Base-by-base conservation (phyloP, 2,888 invertebrate species). In the Megaustenia siamemsis region DNA sequence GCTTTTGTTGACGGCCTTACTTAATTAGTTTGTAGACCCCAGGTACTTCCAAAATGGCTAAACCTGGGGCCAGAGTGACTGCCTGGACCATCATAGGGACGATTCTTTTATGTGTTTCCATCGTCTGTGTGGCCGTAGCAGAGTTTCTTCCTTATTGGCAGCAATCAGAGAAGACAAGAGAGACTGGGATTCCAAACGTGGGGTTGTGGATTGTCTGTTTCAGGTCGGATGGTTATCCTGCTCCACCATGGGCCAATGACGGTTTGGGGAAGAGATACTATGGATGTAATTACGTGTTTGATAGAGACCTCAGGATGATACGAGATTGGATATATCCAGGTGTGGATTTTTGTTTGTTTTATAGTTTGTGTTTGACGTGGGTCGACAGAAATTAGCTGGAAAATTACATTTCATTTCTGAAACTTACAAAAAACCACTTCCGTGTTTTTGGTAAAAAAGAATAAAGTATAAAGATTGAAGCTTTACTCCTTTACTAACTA, bases 191-290 rank as follows among this genome's bases (percentile, higher is more conserved):
- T 18, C 71, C 83, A 43, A 81, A 97, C 90, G 95, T 99, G 96
- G 99, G 99, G 49, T 95, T 99, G 60, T 99, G 99, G 99, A 97
- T 98, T 94, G 97, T 98, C 5, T 99, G 99, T 93, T 97, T 99
- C 91, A 95, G 96, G 90, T 95, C 96, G 63, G 83, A 85, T 24
- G 84, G 84, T 38, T 83, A 69, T 69, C 78, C 87, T 28, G 87
- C 87, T 10, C 87, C 87, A 1, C 32, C 24, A 6, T 98, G 98
- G 93, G 96, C 96, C 2, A 95, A 96, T 87, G 97, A 98, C 92
- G 96, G 96, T 90, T 96, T 97, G 10, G 96, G 97, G 89, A 95
- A 98, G 83, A 98, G 97, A 94, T 98, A 98, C 94, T 97, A 98
- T 91, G 97, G 97, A 0, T 99, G 99, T 93, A 84, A 77, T 49